A percentile compares a stretch with the other conserved stretches of the same genome.
Evolutionary conservation across 2,888 invertebrate species (phyloP).

Genomic region (Miltochrista miniata): DNA sequence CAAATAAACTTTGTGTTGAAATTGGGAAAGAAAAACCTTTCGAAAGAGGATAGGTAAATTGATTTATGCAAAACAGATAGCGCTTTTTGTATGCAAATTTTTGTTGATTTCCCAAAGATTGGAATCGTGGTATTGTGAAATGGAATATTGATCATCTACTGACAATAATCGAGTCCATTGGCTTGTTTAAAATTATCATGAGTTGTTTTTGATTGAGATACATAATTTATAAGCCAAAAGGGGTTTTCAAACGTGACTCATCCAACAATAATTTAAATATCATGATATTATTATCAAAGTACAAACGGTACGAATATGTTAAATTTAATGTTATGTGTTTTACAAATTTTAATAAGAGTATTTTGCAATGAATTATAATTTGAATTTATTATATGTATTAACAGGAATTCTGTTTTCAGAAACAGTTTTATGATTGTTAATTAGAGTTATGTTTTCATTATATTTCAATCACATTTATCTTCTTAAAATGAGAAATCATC

Average conservation of each 20-base stretch:
- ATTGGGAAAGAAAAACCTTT: conserved; percentile 77
- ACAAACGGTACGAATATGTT: no score
- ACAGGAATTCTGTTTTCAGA: no score
- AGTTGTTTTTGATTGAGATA: conserved; percentile 21
- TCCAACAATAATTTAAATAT: no score
- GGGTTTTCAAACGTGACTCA: neutral
- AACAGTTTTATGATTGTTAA: no score
- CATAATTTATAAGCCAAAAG: neutral
- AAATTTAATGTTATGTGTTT: no score
- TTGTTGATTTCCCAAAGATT: conserved; percentile 80
- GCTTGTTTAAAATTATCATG: conserved; percentile 41
- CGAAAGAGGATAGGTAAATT: conserved; percentile 81
- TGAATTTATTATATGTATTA: no score
- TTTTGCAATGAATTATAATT: no score
- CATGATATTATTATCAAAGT: no score
- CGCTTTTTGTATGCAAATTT: conserved; percentile 82
- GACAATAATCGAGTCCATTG: conserved; percentile 49
- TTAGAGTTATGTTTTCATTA: no score
- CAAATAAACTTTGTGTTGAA: conserved; percentile 79
- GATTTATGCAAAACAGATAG: conserved; percentile 82
- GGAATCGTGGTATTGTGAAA: conserved; percentile 75
- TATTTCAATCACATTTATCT: no score
- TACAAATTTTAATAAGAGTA: no score
- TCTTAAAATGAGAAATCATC: no score
- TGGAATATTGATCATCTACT: conserved; percentile 68